phyloP scores from a whole-genome alignment of 1,140 invertebrate genomes.

The Acromyrmex charruanus region DNA sequence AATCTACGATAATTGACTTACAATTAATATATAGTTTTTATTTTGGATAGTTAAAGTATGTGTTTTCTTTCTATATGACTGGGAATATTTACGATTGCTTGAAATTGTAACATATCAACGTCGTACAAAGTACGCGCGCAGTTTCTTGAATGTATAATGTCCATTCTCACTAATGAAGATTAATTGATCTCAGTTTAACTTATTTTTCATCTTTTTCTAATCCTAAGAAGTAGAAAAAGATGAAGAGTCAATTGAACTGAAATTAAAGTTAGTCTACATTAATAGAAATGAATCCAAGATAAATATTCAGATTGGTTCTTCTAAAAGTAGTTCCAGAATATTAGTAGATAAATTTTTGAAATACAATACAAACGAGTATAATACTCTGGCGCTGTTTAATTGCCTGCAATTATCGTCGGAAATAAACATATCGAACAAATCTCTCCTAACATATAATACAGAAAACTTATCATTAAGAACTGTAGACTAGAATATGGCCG shows the following conservation, averaged over 20 bases:
- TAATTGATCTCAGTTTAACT: too few relatives aligned
- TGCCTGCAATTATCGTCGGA: conserved; percentile 24
- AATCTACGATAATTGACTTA: conserved; percentile 74
- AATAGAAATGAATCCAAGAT: background rate
- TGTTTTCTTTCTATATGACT: conserved; percentile 33
- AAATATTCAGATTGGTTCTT: conserved; percentile 20
- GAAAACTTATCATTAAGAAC: conserved; percentile 61
- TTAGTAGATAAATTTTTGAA: conserved; percentile 30
- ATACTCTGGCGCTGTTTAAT: conserved; percentile 22
- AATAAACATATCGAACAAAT: conserved; percentile 33
- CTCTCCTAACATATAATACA: conserved; percentile 33
- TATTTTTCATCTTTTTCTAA: too few relatives aligned
- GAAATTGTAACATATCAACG: conserved; percentile 36
- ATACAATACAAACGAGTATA: conserved; percentile 8
- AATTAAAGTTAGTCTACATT: too few relatives aligned
- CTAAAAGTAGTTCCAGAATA: conserved; percentile 24
- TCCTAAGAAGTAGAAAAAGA: too few relatives aligned
- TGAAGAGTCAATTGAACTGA: too few relatives aligned
- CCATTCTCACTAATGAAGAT: too few relatives aligned
- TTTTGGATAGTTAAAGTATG: conserved; percentile 24
- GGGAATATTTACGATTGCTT: conserved; percentile 49
- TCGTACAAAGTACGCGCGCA: conserved; percentile 3
- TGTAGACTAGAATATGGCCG: conserved; percentile 74
- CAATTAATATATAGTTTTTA: conserved; percentile 52
- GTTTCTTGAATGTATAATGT: background rate